Conservation (phyloP, 2,113 vertebrate genomes). For the Clarias magur region DNA sequence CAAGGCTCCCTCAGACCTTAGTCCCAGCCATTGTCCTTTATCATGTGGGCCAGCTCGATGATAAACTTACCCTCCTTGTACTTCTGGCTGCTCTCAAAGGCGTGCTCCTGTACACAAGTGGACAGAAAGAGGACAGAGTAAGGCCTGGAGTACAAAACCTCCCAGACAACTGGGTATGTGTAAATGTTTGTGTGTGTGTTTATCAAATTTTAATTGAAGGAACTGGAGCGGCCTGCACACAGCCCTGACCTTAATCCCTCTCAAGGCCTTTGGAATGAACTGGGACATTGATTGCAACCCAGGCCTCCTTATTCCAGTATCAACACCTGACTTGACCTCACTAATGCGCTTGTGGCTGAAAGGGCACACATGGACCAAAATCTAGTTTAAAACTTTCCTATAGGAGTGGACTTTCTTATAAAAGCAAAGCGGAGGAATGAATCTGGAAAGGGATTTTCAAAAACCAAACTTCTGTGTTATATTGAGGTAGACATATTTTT, state of each 20-base stretch:
- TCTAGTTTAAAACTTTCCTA: neutral
- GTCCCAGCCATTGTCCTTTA: slow-evolving; percentile 99
- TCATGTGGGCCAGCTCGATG: slow-evolving; percentile 99
- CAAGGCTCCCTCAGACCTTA: slow-evolving; percentile 84
- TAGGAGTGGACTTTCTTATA: neutral
- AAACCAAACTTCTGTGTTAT: neutral
- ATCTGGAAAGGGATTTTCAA: neutral
- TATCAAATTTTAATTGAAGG: neutral
- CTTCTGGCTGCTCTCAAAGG: slow-evolving; percentile 99
- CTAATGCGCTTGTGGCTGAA: neutral
- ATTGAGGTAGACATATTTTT: neutral
- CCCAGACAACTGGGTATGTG: neutral
- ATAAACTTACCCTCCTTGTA: slow-evolving; percentile 99
- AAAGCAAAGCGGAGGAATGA: neutral
- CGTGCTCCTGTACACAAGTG: slow-evolving; percentile 83
- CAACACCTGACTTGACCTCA: neutral
- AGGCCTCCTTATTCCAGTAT: neutral
- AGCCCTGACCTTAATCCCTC: too few species aligned
- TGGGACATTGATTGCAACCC: neutral
- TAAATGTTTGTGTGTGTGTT: neutral
- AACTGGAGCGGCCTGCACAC: neutral
- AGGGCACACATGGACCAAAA: neutral
- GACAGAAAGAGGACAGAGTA: slow-evolving; percentile 12
- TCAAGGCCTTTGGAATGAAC: neutral
- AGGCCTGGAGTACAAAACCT: neutral